phyloP scores from a whole-genome alignment of 2,797 vertebrate genomes.

The Enteromius viviparus region DNA sequence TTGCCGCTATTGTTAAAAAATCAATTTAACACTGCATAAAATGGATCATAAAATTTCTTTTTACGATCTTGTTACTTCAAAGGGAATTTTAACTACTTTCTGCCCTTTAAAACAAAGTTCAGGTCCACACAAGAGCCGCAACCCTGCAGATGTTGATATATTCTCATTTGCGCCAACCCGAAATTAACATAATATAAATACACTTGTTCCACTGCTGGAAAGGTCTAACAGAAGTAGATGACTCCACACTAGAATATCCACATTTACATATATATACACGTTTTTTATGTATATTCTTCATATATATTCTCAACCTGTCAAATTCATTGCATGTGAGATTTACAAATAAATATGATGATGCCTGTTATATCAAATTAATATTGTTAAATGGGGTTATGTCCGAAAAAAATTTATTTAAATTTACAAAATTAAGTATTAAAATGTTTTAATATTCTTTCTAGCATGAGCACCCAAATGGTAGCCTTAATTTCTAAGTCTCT shows the following conservation, averaged over 20 bases:
- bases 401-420: not conserved
- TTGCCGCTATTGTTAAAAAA: slow-evolving; percentile 9
- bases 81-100: slow-evolving; percentile 16
- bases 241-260: not conserved
- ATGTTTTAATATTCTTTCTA: not conserved
- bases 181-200: slow-evolving; percentile 33
- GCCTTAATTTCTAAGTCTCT: not conserved
- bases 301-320: too few relatives aligned
- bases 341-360: not conserved
- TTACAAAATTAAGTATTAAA: not conserved
- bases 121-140: slow-evolving; percentile 4
- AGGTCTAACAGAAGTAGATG: not conserved
- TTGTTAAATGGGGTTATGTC: not conserved
- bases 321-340: not conserved
- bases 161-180: not conserved
- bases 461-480: not conserved
- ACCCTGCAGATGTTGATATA: slow-evolving; percentile 13
- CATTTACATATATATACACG: not conserved
- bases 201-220: slow-evolving; percentile 12
- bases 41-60: slow-evolving; percentile 31
- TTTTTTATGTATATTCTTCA: too few relatives aligned
- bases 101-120: slow-evolving; percentile 22
- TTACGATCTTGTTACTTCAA: slow-evolving; percentile 29
- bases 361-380: not conserved
- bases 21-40: slow-evolving; percentile 20